Evolutionary conservation across 1,140 invertebrate species (phyloP).

Genomic region (Riptortus pedestris): DNA sequence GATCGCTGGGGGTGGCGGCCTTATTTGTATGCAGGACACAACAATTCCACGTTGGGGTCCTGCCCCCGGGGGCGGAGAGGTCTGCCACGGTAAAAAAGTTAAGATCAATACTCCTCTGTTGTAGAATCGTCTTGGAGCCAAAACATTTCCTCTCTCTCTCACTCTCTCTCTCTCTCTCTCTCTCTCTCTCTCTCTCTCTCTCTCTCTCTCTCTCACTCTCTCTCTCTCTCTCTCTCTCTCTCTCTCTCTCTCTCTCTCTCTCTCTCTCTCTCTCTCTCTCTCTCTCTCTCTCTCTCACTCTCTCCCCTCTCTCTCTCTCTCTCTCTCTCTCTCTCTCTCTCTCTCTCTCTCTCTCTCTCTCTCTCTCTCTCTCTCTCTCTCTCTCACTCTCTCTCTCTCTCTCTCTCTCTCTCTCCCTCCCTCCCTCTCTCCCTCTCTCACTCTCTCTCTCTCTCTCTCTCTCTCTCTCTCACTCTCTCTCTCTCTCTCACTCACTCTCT

Average conservation of each 20-base stretch:
- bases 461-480: too few species aligned
- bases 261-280: background rate
- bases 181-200: conserved; percentile 18
- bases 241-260: background rate
- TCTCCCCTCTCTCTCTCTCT: too few species aligned
- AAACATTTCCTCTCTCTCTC: conserved; percentile 13
- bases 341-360: too few species aligned
- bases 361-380: too few species aligned
- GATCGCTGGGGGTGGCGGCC: conserved; percentile 17
- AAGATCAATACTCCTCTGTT: conserved; percentile 32
- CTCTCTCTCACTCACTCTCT: too few species aligned
- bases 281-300: background rate
- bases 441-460: too few species aligned
- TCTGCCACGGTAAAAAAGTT: conserved; percentile 30
- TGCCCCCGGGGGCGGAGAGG: conserved; percentile 11
- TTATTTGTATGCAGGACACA: conserved; percentile 35
- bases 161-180: conserved; percentile 14
- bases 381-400: too few species aligned
- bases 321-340: too few species aligned
- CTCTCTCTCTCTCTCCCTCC: too few species aligned
- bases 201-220: conserved; percentile 15
- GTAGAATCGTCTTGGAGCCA: conserved; percentile 27
- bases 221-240: conserved; percentile 9
- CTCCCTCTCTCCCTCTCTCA: too few species aligned
- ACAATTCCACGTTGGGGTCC: conserved; percentile 33